phyloP scores from a whole-genome alignment of 2,113 vertebrate species.

The Odontophorus gujanensis region DNA sequence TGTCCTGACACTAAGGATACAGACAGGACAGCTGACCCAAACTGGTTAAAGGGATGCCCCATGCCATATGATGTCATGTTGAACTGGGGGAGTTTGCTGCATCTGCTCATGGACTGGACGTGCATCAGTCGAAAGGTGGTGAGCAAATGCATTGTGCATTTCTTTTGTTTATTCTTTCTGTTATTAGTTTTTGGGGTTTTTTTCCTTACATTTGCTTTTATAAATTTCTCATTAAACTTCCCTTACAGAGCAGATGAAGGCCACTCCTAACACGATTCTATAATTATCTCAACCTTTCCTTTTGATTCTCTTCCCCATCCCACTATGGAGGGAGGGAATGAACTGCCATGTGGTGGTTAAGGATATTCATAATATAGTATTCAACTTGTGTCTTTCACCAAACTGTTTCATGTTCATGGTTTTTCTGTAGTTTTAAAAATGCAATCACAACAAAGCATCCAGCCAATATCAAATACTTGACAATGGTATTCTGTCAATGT shows the following conservation, averaged over 20 bases:
- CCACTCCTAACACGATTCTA: background rate
- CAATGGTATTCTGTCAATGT: background rate
- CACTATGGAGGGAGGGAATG: background rate
- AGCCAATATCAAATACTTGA: background rate
- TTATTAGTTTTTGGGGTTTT: background rate
- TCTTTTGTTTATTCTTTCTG: background rate
- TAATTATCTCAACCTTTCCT: background rate
- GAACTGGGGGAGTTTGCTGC: background rate
- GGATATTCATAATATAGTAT: background rate
- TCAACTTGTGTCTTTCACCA: background rate
- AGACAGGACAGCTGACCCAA: background rate
- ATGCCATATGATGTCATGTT: background rate
- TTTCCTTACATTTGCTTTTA: background rate
- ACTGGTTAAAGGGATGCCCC: background rate
- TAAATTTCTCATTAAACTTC: background rate
- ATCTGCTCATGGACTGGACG: background rate
- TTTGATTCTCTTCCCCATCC: background rate
- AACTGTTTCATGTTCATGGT: background rate
- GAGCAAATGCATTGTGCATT: background rate
- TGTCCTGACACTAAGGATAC: background rate
- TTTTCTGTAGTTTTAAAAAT: background rate
- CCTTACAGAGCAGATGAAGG: background rate
- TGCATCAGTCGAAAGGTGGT: background rate
- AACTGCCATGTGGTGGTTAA: background rate
- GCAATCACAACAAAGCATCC: background rate